Evolutionary conservation across 2,888 invertebrate species (phyloP).

Genomic region (Nephrotoma guestfalica): DNA sequence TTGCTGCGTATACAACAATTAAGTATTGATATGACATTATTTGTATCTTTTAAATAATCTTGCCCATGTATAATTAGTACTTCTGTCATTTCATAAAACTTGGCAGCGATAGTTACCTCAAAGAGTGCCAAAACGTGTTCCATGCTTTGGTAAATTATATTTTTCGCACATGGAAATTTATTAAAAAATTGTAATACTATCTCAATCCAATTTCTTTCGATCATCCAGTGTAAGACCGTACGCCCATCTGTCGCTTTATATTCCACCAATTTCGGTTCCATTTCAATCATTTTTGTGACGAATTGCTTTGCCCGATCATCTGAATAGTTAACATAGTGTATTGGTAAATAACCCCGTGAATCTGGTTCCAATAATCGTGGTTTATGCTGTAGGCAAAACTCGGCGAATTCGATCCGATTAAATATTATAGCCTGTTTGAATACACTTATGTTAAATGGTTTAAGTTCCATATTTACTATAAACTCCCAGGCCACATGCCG

Average conservation of each 20-base stretch:
- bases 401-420: background rate
- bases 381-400: background rate
- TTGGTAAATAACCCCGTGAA: background rate
- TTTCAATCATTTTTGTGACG: background rate
- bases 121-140: background rate
- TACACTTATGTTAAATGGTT: background rate
- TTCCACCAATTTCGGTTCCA: background rate
- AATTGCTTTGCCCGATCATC: background rate
- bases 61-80: background rate
- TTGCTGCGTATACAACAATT: background rate
- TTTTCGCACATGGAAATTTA: background rate
- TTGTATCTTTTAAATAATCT: background rate
- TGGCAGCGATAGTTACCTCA: background rate
- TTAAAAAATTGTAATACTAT: background rate
- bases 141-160: background rate
- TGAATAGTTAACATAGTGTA: background rate
- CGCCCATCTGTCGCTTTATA: background rate
- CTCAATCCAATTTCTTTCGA: background rate
- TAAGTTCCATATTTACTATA: background rate
- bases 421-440: background rate
- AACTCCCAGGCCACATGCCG: background rate
- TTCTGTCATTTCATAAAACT: background rate
- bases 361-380: background rate
- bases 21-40: background rate
- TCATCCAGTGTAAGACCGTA: background rate